A percentile compares a stretch with the other conserved stretches of the same genome.
phyloP scores from a whole-genome alignment of 2,797 vertebrate species.

The Smutsia gigantea region DNA sequence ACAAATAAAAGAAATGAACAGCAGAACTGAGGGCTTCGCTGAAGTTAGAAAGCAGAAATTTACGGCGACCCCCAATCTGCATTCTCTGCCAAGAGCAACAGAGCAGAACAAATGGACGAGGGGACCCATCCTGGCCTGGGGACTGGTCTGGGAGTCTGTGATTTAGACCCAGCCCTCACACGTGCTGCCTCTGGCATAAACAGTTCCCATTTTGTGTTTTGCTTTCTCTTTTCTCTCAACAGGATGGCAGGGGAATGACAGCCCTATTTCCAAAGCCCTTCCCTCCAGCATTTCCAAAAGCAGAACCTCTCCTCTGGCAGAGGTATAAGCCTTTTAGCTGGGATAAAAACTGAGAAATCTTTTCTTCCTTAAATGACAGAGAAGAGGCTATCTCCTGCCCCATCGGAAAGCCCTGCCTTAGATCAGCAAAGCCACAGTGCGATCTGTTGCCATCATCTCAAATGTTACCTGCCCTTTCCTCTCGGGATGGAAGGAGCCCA shows the following conservation, averaged over 20 bases:
- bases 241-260: not conserved
- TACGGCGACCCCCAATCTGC: not conserved
- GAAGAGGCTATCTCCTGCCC: not conserved
- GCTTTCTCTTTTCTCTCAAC: not conserved
- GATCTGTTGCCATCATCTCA: not conserved
- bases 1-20: slow-evolving; percentile 10
- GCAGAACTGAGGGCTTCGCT: not conserved
- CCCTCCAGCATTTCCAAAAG: not conserved
- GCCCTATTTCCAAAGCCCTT: slow-evolving; percentile 13
- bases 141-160: not conserved
- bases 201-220: slow-evolving; percentile 40
- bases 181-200: slow-evolving; percentile 42
- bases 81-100: not conserved
- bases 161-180: slow-evolving; percentile 2
- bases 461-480: not conserved
- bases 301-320: not conserved
- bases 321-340: not conserved
- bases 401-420: not conserved
- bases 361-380: slow-evolving; percentile 42
- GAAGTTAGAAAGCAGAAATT: slow-evolving; percentile 32
- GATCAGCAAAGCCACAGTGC: not conserved
- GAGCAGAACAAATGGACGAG: not conserved
- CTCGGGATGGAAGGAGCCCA: not conserved
- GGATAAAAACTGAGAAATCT: slow-evolving; percentile 22
- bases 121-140: not conserved